Evolutionary conservation across 1,140 invertebrate species (phyloP), one percentile per base, ranked within the genome.

Genomic region (Cotesia vestalis): DNA sequence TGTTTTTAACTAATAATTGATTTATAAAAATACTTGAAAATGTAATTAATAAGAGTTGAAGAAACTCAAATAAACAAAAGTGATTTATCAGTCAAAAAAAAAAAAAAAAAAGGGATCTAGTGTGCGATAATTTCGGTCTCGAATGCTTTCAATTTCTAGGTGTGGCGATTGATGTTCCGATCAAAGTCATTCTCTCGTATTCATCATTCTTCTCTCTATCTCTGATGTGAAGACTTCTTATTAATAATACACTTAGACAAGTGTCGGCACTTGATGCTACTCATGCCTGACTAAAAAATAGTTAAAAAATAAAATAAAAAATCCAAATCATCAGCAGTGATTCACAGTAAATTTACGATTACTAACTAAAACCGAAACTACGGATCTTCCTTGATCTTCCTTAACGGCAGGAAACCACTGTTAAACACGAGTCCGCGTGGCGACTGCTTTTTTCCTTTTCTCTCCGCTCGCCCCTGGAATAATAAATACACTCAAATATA

Each of bases 351-450:
- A n/a, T 46, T 51, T 46, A 17, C 35, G 11, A 51, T 38, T 8
- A 12, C 12, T 55, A 20, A 55, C 12, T 6, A 14, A 14, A 63
- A n/a, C 35, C 38, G 1, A 64, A 64, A 36, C 4, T 9, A 17
- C 62, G 38, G 40, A 64, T 64, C 14, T 64, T 51, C 40, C 40
- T 36, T 64, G 60, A 62, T 62, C 36, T 40, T 59, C 35, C 27
- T 6, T 17, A 14, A 38, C 40, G 38, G 40, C 62, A 20, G 62
- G 62, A 64, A 64, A 64, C 62, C 62, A 64, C 62, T 12, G 61
- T 38, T 63, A 63, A 38, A 63, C 40, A 64, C 62, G 62, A 64
- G 62, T 51, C 62, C 14, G 62, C 62, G 62, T 64, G 62, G 62
- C 62, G 62, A 64, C 62, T 27, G 3, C 46, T 14, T 46, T 46